Evolutionary conservation across 1,140 invertebrate genomes (phyloP), one percentile per base, ranked within the genome.

Genomic region (Chymomyza costata): DNA sequence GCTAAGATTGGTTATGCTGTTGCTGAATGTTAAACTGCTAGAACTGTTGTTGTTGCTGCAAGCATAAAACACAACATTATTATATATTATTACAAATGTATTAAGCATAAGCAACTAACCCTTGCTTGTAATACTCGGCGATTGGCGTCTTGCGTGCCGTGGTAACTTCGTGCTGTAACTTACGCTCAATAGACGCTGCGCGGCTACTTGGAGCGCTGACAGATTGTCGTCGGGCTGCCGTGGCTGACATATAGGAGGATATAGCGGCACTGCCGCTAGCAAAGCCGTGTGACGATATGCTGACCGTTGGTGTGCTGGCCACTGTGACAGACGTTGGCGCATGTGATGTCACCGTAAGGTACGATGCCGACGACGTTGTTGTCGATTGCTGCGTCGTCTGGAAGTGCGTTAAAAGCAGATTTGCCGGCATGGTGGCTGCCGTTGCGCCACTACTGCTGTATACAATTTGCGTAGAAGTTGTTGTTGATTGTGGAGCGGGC

Each of bases 201-300:
- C 82, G 73, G 44, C 71, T 83, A 28, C 59, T 67, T 3, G 82
- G 81, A 3, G 82, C 81, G 43, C 82, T 84, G 15, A 82, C 62
- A n/a, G 70, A 66, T 32, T 73, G 76, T 0, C 82, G 76, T 5
- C 69, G 58, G 1, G 66, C 71, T 11, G 68, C 65, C 34, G 78
- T 80, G 7, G 80, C 68, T 14, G 66, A 53, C 53, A 68, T 70
- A 11, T 64, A 74, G 17, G 78, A 67, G 21, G 70, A 66, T 19
- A 76, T 78, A 14, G 73, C 62, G 6, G 80, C 62, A 25, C 54
- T 67, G 10, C 68, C 81, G 16, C 61, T 70, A 17, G 65, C 55
- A 35, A 73, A 78, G 34, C 73, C 73, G 37, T 82, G 76, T 6
- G 78, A 70, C 3, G 78, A 71, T 11, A 82, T 76, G 64, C 69